phyloP scores from a whole-genome alignment of 2,888 invertebrate genomes.

The Athalia rosae region DNA sequence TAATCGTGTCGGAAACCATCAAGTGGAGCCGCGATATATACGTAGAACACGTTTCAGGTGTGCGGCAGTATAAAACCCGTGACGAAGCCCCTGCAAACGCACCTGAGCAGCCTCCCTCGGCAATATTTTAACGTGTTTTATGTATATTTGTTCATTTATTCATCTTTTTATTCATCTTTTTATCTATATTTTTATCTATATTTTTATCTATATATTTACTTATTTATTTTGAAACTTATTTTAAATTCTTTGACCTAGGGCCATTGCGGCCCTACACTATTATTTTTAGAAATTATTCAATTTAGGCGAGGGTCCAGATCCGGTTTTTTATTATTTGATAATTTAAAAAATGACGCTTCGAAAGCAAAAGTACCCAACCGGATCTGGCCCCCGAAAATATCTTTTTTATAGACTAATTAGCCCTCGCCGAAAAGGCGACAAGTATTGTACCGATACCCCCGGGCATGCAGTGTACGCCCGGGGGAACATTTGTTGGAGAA shows the following conservation, averaged over 20 bases:
- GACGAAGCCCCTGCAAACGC: background rate
- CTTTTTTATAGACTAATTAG: background rate
- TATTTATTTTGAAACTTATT: no score
- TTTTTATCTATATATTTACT: no score
- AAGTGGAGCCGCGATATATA: slow-evolving; percentile 64
- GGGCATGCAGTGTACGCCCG: background rate
- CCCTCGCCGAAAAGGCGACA: slow-evolving; percentile 10
- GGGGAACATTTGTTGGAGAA: slow-evolving; percentile 14
- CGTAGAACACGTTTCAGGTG: slow-evolving; percentile 62
- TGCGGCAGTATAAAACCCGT: slow-evolving; percentile 51
- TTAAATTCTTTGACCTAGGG: no score
- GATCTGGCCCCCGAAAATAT: slow-evolving; percentile 4
- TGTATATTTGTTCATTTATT: background rate
- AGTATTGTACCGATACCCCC: background rate
- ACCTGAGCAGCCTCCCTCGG: background rate
- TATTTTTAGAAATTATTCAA: background rate
- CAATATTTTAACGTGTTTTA: no score
- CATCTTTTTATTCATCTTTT: no score
- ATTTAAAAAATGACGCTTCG: background rate
- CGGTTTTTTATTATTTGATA: background rate
- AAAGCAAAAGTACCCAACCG: background rate
- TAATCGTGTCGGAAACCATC: slow-evolving; percentile 53
- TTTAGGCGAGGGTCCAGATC: background rate
- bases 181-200: no score
- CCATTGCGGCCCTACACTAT: background rate